Conservation (phyloP, 2,113 vertebrate genomes). For the Cichladusa arquata region DNA sequence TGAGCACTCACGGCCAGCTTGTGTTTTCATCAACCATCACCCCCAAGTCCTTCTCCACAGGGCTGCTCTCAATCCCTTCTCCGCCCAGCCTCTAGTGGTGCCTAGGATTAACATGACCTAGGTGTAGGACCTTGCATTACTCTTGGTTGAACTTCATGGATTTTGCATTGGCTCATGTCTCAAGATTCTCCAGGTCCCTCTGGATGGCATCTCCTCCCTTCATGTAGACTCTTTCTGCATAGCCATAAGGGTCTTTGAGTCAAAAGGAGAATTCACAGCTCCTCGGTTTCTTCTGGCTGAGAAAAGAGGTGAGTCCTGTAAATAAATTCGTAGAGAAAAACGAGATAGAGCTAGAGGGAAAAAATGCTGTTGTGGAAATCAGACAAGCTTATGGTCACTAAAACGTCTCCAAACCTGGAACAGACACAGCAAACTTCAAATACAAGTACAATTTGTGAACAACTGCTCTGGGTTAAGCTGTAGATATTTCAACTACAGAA, state of each 20-base stretch:
- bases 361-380: not conserved
- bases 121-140: not conserved
- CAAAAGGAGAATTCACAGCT: not conserved
- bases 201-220: not conserved
- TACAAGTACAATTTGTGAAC: not conserved
- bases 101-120: not conserved
- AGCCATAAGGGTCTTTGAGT: not conserved
- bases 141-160: not conserved
- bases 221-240: not conserved
- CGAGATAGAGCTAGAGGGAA: not conserved
- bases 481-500: not conserved
- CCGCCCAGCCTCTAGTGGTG: not conserved
- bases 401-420: not conserved
- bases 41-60: not conserved
- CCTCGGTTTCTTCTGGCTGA: not conserved
- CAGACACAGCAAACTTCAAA: not conserved
- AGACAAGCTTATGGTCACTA: not conserved
- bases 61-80: not conserved
- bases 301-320: not conserved
- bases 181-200: not conserved
- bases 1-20: fast-evolving
- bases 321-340: not conserved
- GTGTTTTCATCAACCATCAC: not conserved
- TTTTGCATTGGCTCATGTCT: not conserved
- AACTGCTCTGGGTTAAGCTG: not conserved